phyloP scores from a whole-genome alignment of 2,113 vertebrate genomes.

The Vanacampus margaritifer region DNA sequence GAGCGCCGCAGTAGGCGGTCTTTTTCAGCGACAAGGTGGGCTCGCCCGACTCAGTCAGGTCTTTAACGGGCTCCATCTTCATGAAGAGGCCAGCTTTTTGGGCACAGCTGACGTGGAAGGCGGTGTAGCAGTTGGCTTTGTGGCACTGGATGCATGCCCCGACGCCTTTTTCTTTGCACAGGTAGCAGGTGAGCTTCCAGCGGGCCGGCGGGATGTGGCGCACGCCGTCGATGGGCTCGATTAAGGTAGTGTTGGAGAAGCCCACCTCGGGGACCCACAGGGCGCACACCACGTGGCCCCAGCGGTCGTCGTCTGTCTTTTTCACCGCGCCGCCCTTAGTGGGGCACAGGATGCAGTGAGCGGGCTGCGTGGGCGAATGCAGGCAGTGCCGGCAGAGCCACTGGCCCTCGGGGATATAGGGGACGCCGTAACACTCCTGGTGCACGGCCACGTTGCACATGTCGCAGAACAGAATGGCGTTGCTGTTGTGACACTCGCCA shows the following conservation, averaged over 20 bases:
- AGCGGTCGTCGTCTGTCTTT: slow-evolving; percentile 92
- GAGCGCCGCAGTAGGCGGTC: slow-evolving; percentile 92
- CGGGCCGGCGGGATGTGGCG: slow-evolving; percentile 91
- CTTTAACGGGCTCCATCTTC: slow-evolving; percentile 97
- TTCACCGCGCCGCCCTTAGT: slow-evolving; percentile 96
- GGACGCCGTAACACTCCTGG: slow-evolving; percentile 98
- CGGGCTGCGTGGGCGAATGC: slow-evolving; percentile 82
- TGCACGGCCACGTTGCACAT: slow-evolving; percentile 94
- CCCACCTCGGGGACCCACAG: slow-evolving; percentile 98
- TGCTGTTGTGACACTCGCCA: slow-evolving; percentile 93
- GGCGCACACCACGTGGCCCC: slow-evolving; percentile 97
- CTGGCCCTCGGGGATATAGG: slow-evolving; percentile 96
- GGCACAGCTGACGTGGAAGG: slow-evolving; percentile 96
- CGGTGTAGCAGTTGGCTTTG: slow-evolving; percentile 97
- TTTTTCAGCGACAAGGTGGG: slow-evolving; percentile 90
- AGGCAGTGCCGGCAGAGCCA: slow-evolving; percentile 97
- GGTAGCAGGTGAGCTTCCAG: slow-evolving; percentile 98
- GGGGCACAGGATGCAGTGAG: slow-evolving; percentile 90
- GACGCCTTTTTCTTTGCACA: slow-evolving; percentile 95
- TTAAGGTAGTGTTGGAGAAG: slow-evolving; percentile 95
- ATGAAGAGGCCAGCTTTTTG: slow-evolving; percentile 93
- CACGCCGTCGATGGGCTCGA: slow-evolving; percentile 95
- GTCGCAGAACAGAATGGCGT: slow-evolving; percentile 96
- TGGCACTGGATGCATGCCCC: slow-evolving; percentile 99
- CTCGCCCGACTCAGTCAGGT: slow-evolving; percentile 66